A percentile compares a stretch with the other conserved stretches of the same genome.
Evolutionary conservation across 2,888 invertebrate genomes (phyloP).

Genomic region (Disparrhopalites patrizii): DNA sequence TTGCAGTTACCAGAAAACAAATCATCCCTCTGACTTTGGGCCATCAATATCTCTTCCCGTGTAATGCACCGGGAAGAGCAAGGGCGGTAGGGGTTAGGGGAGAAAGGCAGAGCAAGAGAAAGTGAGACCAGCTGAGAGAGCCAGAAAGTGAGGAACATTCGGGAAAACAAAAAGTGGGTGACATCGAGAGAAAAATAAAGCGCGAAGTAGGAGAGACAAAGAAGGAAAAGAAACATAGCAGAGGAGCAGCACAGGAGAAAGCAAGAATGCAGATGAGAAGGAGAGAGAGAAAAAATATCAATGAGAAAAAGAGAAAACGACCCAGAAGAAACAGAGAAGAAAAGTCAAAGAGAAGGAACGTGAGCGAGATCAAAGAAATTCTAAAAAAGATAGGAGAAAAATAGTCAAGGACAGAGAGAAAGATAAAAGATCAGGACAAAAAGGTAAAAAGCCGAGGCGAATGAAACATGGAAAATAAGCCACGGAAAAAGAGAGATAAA

Average conservation of each 20-base stretch:
- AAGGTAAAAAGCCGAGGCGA: neutral
- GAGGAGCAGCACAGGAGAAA: neutral
- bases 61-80: neutral
- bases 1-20: slow-evolving; percentile 12
- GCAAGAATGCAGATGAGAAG: neutral
- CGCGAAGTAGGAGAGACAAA: neutral
- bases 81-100: neutral
- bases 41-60: slow-evolving; percentile 1
- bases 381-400: neutral
- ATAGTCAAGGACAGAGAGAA: neutral
- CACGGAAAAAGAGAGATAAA: neutral
- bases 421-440: neutral
- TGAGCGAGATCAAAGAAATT: neutral
- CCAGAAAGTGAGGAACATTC: neutral
- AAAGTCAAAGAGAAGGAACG: neutral
- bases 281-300: neutral
- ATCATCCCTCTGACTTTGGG: slow-evolving; percentile 16
- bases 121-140: neutral
- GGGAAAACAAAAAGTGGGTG: neutral
- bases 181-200: neutral
- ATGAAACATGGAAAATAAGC: too few species aligned
- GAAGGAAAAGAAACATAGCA: neutral
- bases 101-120: neutral
- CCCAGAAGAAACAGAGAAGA: neutral
- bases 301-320: slow-evolving; percentile 1